Percentiles rank a stretch among this genome's conserved stretches.
Conservation (phyloP, 2,888 invertebrate genomes). For the Nemapogon koenigi region DNA sequence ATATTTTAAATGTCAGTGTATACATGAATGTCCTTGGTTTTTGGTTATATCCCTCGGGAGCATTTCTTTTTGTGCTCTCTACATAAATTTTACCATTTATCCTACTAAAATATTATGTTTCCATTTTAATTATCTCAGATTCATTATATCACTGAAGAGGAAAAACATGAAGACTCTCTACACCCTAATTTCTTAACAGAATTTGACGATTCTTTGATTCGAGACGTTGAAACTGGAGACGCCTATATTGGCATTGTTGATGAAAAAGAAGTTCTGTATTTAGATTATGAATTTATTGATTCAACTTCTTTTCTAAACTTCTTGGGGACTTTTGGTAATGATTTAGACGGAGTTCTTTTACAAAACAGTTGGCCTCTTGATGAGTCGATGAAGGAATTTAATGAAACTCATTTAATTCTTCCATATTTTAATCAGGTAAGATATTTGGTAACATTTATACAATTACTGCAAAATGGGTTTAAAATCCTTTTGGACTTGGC, state of each 20-base stretch:
- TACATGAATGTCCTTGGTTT: too few species aligned
- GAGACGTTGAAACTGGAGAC: constrained; percentile 19
- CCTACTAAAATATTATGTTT: too few species aligned
- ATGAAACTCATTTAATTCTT: constrained; percentile 32
- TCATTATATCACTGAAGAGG: too few species aligned
- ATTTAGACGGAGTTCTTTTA: constrained; percentile 49
- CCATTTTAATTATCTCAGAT: too few species aligned
- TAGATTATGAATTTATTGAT: constrained; percentile 27
- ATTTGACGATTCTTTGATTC: constrained; percentile 25
- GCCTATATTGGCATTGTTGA: constrained; percentile 30
- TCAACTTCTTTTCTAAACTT: constrained; percentile 27
- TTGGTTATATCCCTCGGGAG: too few species aligned
- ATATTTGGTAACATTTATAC: not conserved
- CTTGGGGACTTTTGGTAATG: constrained; percentile 28
- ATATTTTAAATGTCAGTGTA: too few species aligned
- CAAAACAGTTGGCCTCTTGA: constrained; percentile 65
- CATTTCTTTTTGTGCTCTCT: too few species aligned
- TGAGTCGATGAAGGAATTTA: constrained; percentile 31
- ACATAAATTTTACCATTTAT: too few species aligned
- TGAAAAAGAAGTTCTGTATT: constrained; percentile 31
- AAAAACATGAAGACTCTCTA: too few species aligned
- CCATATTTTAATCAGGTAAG: constrained; percentile 60
- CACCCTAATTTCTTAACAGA: constrained; percentile 21
- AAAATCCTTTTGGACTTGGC: too few species aligned
- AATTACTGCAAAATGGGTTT: not conserved